phyloP scores from a whole-genome alignment of 2,888 invertebrate genomes.

The Crocallis elinguaria region DNA sequence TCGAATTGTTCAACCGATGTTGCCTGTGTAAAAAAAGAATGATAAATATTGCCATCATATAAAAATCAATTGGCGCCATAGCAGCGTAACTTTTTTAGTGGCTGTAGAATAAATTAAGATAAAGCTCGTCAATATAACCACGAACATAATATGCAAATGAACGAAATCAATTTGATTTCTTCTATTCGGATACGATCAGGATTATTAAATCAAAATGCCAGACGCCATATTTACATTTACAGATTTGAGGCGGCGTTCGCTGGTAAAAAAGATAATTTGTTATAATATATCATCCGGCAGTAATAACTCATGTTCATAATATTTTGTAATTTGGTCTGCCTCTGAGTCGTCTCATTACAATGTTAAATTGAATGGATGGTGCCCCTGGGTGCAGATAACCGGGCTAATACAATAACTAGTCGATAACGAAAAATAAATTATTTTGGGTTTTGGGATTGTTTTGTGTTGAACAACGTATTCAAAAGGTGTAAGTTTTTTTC shows the following conservation, averaged over 20 bases:
- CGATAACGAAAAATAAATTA: conserved; percentile 31
- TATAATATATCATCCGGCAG: conserved; percentile 69
- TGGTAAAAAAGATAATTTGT: conserved; percentile 72
- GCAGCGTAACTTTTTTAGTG: conserved; percentile 31
- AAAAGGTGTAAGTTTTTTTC: no score
- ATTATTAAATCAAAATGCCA: conserved; percentile 73
- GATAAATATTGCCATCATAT: not conserved
- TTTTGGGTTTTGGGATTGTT: not conserved
- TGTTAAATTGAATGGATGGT: conserved; percentile 60
- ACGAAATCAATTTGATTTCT: conserved; percentile 53
- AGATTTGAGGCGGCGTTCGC: conserved; percentile 57
- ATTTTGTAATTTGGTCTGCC: conserved; percentile 39
- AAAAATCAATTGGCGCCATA: conserved; percentile 23
- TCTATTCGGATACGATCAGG: conserved; percentile 43
- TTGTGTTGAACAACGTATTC: no score
- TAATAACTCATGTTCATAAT: conserved; percentile 65
- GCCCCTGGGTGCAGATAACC: conserved; percentile 39
- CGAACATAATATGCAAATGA: conserved; percentile 56
- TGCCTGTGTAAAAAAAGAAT: not conserved
- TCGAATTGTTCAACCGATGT: not conserved
- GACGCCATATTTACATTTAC: conserved; percentile 77
- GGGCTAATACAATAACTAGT: conserved; percentile 24
- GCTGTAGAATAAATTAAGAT: conserved; percentile 31
- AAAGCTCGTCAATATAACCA: conserved; percentile 33
- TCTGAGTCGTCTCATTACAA: conserved; percentile 63